These are phyloP conservation scores for Coregonus sp. DNA, from an alignment of 2,797 vertebrate species.

Conservation along the genomic window DNA sequence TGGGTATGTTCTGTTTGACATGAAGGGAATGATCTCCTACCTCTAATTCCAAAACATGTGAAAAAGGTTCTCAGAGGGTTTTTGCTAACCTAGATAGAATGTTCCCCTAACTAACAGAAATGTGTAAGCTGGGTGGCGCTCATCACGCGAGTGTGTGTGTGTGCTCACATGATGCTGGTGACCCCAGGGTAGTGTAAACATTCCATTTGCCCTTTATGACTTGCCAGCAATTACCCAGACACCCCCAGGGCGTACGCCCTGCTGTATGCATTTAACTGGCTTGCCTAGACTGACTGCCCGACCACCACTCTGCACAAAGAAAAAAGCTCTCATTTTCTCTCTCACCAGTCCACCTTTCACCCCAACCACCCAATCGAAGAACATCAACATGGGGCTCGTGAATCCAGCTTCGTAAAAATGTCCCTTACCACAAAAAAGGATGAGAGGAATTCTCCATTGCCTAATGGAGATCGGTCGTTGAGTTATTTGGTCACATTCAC, in stretches of 20 bases:
- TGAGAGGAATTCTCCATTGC: conserved; percentile 28
- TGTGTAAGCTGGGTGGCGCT: too few relatives aligned
- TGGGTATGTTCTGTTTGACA: too few relatives aligned
- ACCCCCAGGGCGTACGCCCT: conserved; percentile 64
- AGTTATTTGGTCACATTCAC: background rate
- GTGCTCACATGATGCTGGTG: conserved; percentile 59
- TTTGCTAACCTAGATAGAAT: too few relatives aligned
- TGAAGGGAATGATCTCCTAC: too few relatives aligned
- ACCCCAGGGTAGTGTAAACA: conserved; percentile 78
- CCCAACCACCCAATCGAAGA: conserved; percentile 51
- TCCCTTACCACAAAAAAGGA: conserved; percentile 23
- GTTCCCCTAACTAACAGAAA: too few relatives aligned
- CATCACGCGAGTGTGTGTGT: too few relatives aligned
- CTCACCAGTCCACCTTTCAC: conserved; percentile 23
- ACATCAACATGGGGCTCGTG: conserved; percentile 45
- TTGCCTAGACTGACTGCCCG: background rate
- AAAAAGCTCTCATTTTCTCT: conserved; percentile 56
- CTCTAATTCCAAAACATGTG: too few relatives aligned
- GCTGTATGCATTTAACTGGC: conserved; percentile 57
- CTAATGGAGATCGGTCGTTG: conserved; percentile 34
- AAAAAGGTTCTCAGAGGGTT: too few relatives aligned
- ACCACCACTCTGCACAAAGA: conserved; percentile 54
- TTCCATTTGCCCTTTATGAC: conserved; percentile 79
- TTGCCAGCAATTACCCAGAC: conserved; percentile 76
- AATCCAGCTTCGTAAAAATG: conserved; percentile 42